Base-by-base conservation (phyloP, 2,888 invertebrate genomes). In the Helleia helle region DNA sequence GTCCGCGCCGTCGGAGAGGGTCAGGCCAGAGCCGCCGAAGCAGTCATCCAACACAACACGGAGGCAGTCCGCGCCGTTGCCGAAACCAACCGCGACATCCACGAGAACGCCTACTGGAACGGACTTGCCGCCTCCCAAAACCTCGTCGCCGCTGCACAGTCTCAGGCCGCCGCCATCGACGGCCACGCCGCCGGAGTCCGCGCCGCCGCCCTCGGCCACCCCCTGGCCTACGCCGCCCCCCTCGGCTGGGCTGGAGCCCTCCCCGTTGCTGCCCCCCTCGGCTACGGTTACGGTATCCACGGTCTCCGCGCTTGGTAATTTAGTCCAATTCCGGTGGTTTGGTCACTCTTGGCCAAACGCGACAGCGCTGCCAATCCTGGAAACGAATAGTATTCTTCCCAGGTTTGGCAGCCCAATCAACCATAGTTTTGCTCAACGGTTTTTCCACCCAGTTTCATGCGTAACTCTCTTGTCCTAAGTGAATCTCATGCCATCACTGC, bases 401-500 rank as follows among this genome's bases (percentile, higher is more conserved):
- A 44, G 46, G 29, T 30, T 29, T 39, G 42, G 49, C 38, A 41
- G 38, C 39, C 34, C 43, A 39, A 11, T 7, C 36, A 43, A 24
- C 14, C 26, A 38, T 37, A 58, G 58, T 68, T 60, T 64, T 62
- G 71, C 70, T 71, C 67, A 69, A 68, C 52, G 58, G 55, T 55
- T 52, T n/a, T 47, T 54, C 44, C 43, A 58, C 55, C 65, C 74
- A 67, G 77, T 80, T 76, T 81, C 77, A 76, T 61, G 64, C 63
- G 80, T 81, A 83, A 84, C 81, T 84, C 83, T 84, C 83, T 81
- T 84, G 75, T 80, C 76, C 69, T 76, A 75, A 64, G 52, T 54
- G 59, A 62, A 71, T 65, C 59, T 69, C 64, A 77, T 71, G 73
- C 75, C 77, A 79, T 77, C 81, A 84, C 81, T 81, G 81, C 83